Percentiles rank a stretch among this genome's conserved stretches.
Evolutionary conservation across 2,113 vertebrate genomes (phyloP).

Genomic region (Crotalus horridus): DNA sequence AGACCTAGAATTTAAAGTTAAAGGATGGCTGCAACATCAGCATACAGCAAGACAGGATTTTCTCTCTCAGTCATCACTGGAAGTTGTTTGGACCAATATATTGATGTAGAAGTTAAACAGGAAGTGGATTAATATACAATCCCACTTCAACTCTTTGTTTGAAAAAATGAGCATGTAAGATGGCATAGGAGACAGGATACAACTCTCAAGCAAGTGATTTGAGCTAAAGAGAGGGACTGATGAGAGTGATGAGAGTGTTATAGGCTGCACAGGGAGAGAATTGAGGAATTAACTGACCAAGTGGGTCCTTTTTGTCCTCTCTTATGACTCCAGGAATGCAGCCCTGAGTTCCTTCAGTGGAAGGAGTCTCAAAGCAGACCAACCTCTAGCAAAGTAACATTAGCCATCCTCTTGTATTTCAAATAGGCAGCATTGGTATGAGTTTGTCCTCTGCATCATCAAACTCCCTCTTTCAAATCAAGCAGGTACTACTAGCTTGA

Average conservation of each 20-base stretch:
- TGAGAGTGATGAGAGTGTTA: background rate
- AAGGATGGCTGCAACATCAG: background rate
- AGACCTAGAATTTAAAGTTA: background rate
- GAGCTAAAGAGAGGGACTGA: background rate
- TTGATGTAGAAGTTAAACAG: background rate
- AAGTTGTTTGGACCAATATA: background rate
- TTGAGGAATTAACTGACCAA: background rate
- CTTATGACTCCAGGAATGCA: background rate
- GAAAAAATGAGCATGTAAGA: background rate
- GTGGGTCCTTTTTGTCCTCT: background rate
- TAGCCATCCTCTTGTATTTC: background rate
- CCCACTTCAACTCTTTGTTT: background rate
- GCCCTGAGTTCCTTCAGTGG: background rate
- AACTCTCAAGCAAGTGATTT: background rate
- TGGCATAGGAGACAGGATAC: background rate
- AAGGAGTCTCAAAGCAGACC: background rate
- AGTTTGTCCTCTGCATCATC: background rate
- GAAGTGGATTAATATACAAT: background rate
- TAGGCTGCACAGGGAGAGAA: background rate
- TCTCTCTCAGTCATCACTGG: background rate
- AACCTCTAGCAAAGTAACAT: background rate
- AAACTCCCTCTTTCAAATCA: background rate
- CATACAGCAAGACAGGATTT: background rate
- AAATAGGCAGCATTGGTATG: background rate
- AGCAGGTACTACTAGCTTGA: background rate